Evolutionary conservation across 1,140 invertebrate species (phyloP).

Genomic region (Cydia splendana): DNA sequence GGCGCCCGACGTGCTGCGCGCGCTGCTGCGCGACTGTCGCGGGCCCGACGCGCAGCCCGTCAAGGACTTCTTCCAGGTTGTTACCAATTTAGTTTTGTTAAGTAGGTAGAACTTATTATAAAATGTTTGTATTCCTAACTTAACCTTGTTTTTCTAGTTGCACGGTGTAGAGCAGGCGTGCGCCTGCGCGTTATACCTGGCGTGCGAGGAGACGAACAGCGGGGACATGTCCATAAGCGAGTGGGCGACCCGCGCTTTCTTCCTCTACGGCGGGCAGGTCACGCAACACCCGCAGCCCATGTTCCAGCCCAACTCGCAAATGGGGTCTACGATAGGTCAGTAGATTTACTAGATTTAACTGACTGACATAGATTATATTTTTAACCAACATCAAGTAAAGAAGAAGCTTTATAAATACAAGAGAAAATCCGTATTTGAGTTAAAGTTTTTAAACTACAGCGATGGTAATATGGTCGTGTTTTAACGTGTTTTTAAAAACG

Average conservation of each 20-base stretch:
- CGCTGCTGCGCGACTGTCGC: constrained; percentile 89
- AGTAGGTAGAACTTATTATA: too few relatives aligned
- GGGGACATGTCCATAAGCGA: constrained; percentile 85
- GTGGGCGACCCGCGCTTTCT: constrained; percentile 95
- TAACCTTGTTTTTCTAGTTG: constrained; percentile 65
- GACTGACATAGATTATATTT: background rate
- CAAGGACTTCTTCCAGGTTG: constrained; percentile 89
- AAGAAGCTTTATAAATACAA: too few relatives aligned
- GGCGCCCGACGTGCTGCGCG: constrained; percentile 91
- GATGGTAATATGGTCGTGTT: too few relatives aligned
- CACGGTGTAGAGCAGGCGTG: constrained; percentile 93
- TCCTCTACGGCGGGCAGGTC: constrained; percentile 93
- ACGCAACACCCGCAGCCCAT: constrained; percentile 48
- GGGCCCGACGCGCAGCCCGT: constrained; percentile 92
- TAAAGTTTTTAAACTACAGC: too few relatives aligned
- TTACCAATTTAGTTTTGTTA: too few relatives aligned
- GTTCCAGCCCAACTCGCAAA: constrained; percentile 57
- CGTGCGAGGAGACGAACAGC: constrained; percentile 87
- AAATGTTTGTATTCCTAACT: too few relatives aligned
- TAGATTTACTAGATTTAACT: constrained; percentile 4
- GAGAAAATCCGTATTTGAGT: too few relatives aligned
- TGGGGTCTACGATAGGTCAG: constrained; percentile 57
- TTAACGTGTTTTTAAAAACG: too few relatives aligned
- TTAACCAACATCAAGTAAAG: too few relatives aligned
- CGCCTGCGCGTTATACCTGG: constrained; percentile 92